Evolutionary conservation across 2,113 vertebrate species (phyloP).

Genomic region (Engraulis encrasicolus): DNA sequence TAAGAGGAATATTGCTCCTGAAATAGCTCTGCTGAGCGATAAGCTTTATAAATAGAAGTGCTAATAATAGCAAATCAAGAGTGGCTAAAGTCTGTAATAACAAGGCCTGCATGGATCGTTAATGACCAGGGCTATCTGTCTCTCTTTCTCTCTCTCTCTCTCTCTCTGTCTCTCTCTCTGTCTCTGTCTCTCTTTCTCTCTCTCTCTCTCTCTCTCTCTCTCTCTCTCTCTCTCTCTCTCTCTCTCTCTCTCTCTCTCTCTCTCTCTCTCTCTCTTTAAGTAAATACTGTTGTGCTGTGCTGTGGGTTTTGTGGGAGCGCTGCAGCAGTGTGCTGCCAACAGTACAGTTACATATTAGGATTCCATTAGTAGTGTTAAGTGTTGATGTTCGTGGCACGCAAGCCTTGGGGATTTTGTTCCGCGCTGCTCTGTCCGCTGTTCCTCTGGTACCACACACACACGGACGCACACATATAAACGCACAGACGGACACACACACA

Average conservation of each 20-base stretch:
- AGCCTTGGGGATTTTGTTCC: slow-evolving; percentile 40
- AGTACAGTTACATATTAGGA: slow-evolving; percentile 60
- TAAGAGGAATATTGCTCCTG: slow-evolving; percentile 66
- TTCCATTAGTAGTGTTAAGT: slow-evolving; percentile 66
- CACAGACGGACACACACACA: no score
- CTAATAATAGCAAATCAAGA: slow-evolving; percentile 69
- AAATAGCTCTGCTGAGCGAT: slow-evolving; percentile 60
- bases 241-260: no score
- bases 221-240: no score
- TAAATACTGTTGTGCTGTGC: slow-evolving; percentile 59
- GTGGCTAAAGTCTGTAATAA: slow-evolving; percentile 64
- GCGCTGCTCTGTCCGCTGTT: slow-evolving; percentile 30
- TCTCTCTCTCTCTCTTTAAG: slow-evolving; percentile 57
- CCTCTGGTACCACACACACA: not conserved
- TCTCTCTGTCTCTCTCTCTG: no score
- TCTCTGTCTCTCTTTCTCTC: no score
- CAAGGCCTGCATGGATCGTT: slow-evolving; percentile 59
- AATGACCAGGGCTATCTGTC: slow-evolving; percentile 62
- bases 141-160: no score
- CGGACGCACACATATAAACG: not conserved
- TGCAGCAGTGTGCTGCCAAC: slow-evolving; percentile 50
- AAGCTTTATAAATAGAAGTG: slow-evolving; percentile 63
- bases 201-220: no score
- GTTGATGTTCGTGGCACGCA: slow-evolving; percentile 58
- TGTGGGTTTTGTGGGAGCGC: slow-evolving; percentile 54